Evolutionary conservation across 2,113 vertebrate genomes (phyloP).

Genomic region (Glareola pratincola): DNA sequence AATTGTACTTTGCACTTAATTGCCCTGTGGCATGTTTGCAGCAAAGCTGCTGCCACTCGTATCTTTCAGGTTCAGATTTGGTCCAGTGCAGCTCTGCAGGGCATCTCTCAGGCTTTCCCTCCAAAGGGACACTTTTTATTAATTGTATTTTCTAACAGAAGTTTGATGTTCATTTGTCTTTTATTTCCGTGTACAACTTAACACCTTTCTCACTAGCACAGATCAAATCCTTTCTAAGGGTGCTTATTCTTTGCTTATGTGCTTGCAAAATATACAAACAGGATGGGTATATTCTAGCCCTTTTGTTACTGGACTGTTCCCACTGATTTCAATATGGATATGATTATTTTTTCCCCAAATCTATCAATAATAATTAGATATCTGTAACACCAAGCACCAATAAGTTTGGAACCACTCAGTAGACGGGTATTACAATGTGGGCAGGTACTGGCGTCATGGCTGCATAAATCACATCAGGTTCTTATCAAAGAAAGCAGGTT

Average conservation of each 20-base stretch:
- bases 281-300: background rate
- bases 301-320: background rate
- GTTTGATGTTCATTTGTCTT: background rate
- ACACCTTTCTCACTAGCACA: background rate
- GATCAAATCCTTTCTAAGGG: background rate
- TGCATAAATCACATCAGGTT: background rate
- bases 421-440: background rate
- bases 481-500: background rate
- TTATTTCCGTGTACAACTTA: background rate
- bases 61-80: background rate
- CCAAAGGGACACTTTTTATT: background rate
- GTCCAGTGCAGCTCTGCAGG: background rate
- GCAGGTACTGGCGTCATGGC: background rate
- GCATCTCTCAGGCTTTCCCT: background rate
- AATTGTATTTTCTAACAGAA: background rate
- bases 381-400: background rate
- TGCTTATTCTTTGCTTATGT: background rate
- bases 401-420: background rate
- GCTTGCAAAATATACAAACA: background rate
- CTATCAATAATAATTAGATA: background rate
- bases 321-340: background rate
- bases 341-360: rapidly evolving
- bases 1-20: background rate
- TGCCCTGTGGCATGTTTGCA: background rate
- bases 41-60: background rate